These are phyloP conservation scores for Drosophila tanythrix DNA, from an alignment of 2,888 invertebrate species.

Conservation along the genomic window DNA sequence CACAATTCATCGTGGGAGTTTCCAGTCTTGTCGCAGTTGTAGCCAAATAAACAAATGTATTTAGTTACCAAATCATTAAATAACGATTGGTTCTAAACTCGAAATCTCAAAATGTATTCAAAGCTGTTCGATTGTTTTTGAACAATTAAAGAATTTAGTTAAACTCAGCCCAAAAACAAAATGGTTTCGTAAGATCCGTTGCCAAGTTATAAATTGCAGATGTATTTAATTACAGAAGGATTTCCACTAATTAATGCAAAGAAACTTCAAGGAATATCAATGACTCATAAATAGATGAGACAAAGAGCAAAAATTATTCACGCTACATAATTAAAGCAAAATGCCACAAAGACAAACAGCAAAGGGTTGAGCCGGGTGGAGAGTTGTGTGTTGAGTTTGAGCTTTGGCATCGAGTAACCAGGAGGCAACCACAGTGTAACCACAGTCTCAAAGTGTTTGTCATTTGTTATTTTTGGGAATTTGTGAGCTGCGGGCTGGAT, in stretches of 20 bases:
- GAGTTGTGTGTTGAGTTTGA: slow-evolving; percentile 9
- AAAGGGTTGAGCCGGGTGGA: slow-evolving; percentile 34
- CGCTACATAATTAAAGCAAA: slow-evolving; percentile 82
- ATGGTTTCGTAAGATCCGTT: neutral
- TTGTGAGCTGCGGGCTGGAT: slow-evolving; percentile 61
- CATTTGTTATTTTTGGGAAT: slow-evolving; percentile 63
- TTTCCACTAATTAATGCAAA: slow-evolving; percentile 52
- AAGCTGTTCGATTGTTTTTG: neutral
- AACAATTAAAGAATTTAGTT: neutral
- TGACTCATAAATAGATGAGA: slow-evolving; percentile 58
- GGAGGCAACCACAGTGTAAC: slow-evolving; percentile 21
- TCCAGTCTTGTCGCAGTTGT: neutral
- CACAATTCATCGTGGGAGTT: slow-evolving; percentile 28
- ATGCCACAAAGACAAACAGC: slow-evolving; percentile 55
- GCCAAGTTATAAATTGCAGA: slow-evolving; percentile 3
- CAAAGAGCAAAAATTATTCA: slow-evolving; percentile 75
- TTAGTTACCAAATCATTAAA: slow-evolving; percentile 8
- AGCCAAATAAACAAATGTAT: slow-evolving; percentile 1
- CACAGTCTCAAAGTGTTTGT: slow-evolving; percentile 70
- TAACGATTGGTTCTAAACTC: neutral
- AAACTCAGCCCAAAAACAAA: neutral
- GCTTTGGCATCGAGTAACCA: slow-evolving; percentile 49
- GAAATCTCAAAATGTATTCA: neutral
- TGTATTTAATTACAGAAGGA: slow-evolving; percentile 47
- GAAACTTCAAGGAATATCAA: slow-evolving; percentile 59